A percentile compares a stretch with the other conserved stretches of the same genome.
Evolutionary conservation across 2,888 invertebrate genomes (phyloP).

Genomic region (Drosophila cognata): DNA sequence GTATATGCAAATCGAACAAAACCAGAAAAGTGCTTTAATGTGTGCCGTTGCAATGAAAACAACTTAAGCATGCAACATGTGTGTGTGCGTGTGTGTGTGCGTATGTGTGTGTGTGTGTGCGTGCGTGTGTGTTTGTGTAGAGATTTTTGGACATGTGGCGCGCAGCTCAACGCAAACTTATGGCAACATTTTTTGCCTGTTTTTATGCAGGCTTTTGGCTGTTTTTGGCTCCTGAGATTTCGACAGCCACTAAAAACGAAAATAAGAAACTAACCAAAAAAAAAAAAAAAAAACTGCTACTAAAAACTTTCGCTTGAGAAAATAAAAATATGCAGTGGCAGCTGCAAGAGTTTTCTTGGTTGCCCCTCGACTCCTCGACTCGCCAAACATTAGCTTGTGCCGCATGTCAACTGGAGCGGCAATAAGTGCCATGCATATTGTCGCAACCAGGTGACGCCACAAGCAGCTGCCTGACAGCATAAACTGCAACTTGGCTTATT

Average conservation of each 20-base stretch:
- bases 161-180: conserved; percentile 60
- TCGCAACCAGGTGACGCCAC: conserved; percentile 65
- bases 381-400: conserved; percentile 43
- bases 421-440: conserved; percentile 79
- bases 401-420: conserved; percentile 75
- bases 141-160: conserved; percentile 67
- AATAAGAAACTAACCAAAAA: neutral
- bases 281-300: conserved; percentile 16
- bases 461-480: conserved; percentile 35
- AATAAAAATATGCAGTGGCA: conserved; percentile 57
- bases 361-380: neutral
- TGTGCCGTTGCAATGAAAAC: conserved; percentile 44
- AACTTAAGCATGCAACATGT: conserved; percentile 44
- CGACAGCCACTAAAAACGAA: conserved; percentile 28
- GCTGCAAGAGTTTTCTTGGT: conserved; percentile 30
- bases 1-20: neutral
- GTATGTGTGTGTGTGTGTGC: conserved; percentile 13
- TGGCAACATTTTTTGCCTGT: conserved; percentile 48
- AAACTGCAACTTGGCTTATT: conserved; percentile 56
- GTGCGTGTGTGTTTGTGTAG: conserved; percentile 40
- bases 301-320: conserved; percentile 54
- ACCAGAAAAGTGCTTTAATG: conserved; percentile 31
- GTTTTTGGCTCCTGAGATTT: conserved; percentile 24
- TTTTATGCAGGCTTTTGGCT: conserved; percentile 49
- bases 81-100: neutral